Percentiles rank a stretch among this genome's conserved stretches.
Evolutionary conservation across 2,113 vertebrate species (phyloP).

Genomic region (Alaudala cheleensis): DNA sequence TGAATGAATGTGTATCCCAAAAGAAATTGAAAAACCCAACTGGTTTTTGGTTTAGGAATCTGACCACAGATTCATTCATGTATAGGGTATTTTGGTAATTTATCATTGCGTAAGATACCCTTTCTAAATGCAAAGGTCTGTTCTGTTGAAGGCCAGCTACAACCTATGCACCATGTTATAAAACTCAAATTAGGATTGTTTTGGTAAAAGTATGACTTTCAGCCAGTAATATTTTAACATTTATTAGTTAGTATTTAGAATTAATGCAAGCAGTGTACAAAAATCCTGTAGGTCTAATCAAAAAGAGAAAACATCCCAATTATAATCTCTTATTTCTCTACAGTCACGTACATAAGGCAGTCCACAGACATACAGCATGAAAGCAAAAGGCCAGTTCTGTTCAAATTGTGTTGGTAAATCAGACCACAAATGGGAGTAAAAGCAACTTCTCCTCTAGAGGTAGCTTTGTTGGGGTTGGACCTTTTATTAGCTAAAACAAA

Average conservation of each 20-base stretch:
- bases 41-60: not conserved
- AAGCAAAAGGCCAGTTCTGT: not conserved
- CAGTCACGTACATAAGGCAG: not conserved
- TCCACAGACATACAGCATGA: not conserved
- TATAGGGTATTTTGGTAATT: not conserved
- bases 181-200: not conserved
- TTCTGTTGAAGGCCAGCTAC: not conserved
- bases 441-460: not conserved
- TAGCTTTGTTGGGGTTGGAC: not conserved
- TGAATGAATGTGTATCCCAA: not conserved
- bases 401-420: not conserved
- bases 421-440: not conserved
- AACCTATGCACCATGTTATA: not conserved
- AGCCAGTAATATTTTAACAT: not conserved
- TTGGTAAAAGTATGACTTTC: not conserved
- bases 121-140: not conserved
- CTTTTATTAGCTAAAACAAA: not conserved
- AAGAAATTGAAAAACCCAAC: not conserved
- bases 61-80: not conserved
- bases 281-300: not conserved
- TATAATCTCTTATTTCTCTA: not conserved
- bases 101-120: fast-evolving
- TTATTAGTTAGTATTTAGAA: not conserved
- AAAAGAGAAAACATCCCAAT: not conserved
- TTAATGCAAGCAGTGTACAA: not conserved